Conservation (phyloP, 2,113 vertebrate genomes). For the Cyrtonyx montezumae region DNA sequence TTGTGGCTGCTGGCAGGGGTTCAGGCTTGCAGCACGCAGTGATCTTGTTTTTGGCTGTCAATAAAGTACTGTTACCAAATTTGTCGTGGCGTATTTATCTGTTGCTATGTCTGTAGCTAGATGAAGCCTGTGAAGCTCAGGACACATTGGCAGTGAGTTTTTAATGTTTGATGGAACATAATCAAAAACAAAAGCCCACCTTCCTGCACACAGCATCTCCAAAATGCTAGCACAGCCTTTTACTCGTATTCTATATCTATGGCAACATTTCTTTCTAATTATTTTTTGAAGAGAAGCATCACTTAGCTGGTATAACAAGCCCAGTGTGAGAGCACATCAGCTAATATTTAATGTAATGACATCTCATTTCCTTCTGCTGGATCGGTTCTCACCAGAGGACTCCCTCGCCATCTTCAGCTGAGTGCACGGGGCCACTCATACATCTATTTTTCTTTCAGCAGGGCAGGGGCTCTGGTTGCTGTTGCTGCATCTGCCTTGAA, state of each 20-base stretch:
- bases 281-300: constrained; percentile 23
- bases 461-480: neutral
- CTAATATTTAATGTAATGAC: constrained; percentile 44
- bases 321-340: neutral
- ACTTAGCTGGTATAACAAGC: constrained; percentile 1
- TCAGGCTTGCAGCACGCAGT: constrained; percentile 29
- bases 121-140: constrained; percentile 36
- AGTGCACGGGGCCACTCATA: constrained; percentile 23
- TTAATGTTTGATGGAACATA: constrained; percentile 34
- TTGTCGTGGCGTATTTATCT: constrained; percentile 47
- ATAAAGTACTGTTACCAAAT: constrained; percentile 62
- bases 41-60: constrained; percentile 39
- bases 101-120: constrained; percentile 61
- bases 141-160: constrained; percentile 41
- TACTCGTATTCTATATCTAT: neutral
- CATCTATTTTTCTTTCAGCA: constrained; percentile 19
- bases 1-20: constrained; percentile 19
- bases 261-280: neutral
- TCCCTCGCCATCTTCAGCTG: neutral
- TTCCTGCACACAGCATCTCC: neutral
- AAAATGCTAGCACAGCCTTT: constrained; percentile 10
- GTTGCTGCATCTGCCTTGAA: neutral
- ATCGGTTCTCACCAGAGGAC: neutral
- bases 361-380: constrained; percentile 40
- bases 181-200: constrained; percentile 41